A percentile compares a stretch with the other conserved stretches of the same genome.
These are phyloP conservation scores for Gadopsis marmoratus DNA, from an alignment of 2,797 vertebrate genomes.

Conservation along the genomic window DNA sequence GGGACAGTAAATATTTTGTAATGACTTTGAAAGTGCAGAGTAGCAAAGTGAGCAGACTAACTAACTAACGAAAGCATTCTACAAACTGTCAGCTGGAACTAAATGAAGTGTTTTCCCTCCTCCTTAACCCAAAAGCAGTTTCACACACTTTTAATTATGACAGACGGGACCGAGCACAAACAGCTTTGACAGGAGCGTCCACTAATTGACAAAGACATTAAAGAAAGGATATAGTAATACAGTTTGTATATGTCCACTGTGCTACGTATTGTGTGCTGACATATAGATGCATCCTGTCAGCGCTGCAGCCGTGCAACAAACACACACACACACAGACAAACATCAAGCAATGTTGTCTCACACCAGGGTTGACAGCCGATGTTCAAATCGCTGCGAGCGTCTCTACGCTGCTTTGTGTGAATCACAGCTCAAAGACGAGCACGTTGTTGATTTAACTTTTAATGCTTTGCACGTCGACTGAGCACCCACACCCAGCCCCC, in stretches of 20 bases:
- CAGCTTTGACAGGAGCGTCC: conserved; percentile 46
- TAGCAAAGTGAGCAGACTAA: conserved; percentile 10
- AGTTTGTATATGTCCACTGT: conserved; percentile 53
- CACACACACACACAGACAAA: conserved; percentile 38
- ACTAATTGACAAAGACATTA: conserved; percentile 70
- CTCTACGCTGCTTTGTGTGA: conserved; percentile 60
- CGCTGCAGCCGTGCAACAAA: conserved; percentile 35
- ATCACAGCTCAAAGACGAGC: conserved; percentile 58
- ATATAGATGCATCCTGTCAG: conserved; percentile 63
- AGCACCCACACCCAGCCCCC: conserved; percentile 26
- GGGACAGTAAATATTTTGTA: neutral
- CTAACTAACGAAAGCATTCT: conserved; percentile 39
- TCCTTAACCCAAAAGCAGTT: conserved; percentile 53
- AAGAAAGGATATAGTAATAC: conserved; percentile 48
- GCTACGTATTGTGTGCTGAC: conserved; percentile 30
- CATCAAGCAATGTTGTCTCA: conserved; percentile 68
- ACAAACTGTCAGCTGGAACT: conserved; percentile 46
- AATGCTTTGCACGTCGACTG: conserved; percentile 61
- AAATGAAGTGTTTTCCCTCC: conserved; percentile 40
- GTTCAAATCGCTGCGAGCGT: conserved; percentile 70
- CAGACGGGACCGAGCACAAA: conserved; percentile 49
- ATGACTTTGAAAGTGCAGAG: conserved; percentile 7
- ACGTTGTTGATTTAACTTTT: conserved; percentile 77
- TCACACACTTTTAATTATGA: conserved; percentile 65
- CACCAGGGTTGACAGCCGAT: conserved; percentile 66